A percentile compares a stretch with the other conserved stretches of the same genome.
These are phyloP conservation scores for Xiphias gladius DNA, from an alignment of 2,113 vertebrate species.

Conservation along the genomic window DNA sequence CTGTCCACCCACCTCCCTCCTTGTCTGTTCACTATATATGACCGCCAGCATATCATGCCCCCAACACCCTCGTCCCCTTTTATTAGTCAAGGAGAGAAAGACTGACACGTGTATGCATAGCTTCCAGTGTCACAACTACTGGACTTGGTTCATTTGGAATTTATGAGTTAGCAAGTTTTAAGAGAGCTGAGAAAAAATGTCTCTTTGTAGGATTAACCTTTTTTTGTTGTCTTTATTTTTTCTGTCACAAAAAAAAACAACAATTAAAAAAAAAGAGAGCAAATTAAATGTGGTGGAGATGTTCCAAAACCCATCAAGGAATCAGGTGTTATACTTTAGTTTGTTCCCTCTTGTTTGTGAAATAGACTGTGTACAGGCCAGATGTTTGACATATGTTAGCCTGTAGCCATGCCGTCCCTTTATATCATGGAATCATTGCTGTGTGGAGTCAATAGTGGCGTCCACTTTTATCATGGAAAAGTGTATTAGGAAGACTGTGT, in stretches of 20 bases:
- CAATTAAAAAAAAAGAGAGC: slow-evolving; percentile 58
- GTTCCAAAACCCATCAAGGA: slow-evolving; percentile 68
- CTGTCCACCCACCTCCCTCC: slow-evolving; percentile 12
- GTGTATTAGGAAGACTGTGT: slow-evolving; percentile 48
- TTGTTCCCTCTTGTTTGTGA: slow-evolving; percentile 37
- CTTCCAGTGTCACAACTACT: slow-evolving; percentile 71
- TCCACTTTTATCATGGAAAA: slow-evolving; percentile 60
- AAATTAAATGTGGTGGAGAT: slow-evolving; percentile 83
- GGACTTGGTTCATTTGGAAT: slow-evolving; percentile 60
- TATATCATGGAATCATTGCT: slow-evolving; percentile 43
- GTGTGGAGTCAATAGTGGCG: slow-evolving; percentile 49
- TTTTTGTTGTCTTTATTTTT: slow-evolving; percentile 61
- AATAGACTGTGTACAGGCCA: slow-evolving; percentile 35
- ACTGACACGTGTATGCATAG: slow-evolving; percentile 78
- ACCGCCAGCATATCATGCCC: slow-evolving; percentile 64
- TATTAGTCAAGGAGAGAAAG: slow-evolving; percentile 69
- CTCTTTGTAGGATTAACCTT: slow-evolving; percentile 80
- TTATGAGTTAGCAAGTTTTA: slow-evolving; percentile 74
- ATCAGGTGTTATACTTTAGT: slow-evolving; percentile 52
- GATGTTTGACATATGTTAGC: slow-evolving; percentile 53
- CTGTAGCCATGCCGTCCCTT: slow-evolving; percentile 14
- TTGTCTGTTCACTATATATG: slow-evolving; percentile 32
- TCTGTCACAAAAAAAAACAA: slow-evolving; percentile 74
- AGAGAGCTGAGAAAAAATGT: slow-evolving; percentile 59
- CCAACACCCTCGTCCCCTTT: slow-evolving; percentile 27